Evolutionary conservation across 1,140 invertebrate genomes (phyloP).

Genomic region (Anoplolepis gracilipes): DNA sequence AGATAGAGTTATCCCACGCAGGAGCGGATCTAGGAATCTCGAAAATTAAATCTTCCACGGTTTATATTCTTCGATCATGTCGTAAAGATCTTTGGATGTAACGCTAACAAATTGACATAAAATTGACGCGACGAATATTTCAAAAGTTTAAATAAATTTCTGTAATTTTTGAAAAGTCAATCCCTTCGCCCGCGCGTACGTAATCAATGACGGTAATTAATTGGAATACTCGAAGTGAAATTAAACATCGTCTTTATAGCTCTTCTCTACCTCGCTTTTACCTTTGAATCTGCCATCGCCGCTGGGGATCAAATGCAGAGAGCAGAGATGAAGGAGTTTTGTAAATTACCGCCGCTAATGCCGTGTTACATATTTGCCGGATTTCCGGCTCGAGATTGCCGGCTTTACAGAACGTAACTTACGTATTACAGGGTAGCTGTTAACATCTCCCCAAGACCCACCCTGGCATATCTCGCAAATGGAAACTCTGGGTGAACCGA

Average conservation of each 20-base stretch:
- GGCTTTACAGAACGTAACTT: slow-evolving; percentile 55
- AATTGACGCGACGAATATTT: neutral
- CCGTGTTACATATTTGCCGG: slow-evolving; percentile 53
- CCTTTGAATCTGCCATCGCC: slow-evolving; percentile 5
- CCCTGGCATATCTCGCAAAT: slow-evolving; percentile 19
- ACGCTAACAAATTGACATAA: neutral
- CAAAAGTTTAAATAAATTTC: neutral
- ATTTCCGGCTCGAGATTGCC: slow-evolving; percentile 53
- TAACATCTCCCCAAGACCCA: slow-evolving; percentile 34
- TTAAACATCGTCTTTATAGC: neutral
- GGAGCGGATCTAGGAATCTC: slow-evolving; percentile 5
- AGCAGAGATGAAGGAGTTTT: slow-evolving; percentile 41
- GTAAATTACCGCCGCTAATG: slow-evolving; percentile 45
- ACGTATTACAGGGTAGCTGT: slow-evolving; percentile 42
- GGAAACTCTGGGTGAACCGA: slow-evolving; percentile 39
- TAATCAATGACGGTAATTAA: slow-evolving; percentile 26
- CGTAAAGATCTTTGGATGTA: neutral
- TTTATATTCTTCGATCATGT: neutral
- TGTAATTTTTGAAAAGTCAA: neutral
- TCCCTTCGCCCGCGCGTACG: neutral
- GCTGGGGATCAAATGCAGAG: neutral
- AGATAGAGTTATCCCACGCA: neutral
- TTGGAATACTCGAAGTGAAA: neutral
- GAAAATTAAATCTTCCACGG: slow-evolving; percentile 13
- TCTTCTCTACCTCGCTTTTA: neutral